Percentiles rank a stretch among this genome's conserved stretches.
phyloP scores from a whole-genome alignment of 2,113 vertebrate genomes.

The Pelecanus crispus region DNA sequence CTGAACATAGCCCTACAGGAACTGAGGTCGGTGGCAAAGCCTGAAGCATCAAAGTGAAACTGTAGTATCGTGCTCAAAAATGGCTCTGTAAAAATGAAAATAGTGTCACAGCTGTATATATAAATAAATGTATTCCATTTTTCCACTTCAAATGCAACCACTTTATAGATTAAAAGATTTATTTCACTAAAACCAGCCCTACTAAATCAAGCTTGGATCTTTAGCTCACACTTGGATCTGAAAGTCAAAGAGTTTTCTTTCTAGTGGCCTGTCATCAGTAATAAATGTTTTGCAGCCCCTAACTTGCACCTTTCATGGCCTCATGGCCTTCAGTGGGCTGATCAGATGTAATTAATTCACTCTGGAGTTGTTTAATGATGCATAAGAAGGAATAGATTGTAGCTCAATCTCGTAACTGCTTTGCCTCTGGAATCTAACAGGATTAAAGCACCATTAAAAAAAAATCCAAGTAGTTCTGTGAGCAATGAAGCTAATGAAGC shows the following conservation, averaged over 20 bases:
- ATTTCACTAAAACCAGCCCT: neutral
- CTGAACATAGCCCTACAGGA: neutral
- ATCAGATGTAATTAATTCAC: conserved; percentile 32
- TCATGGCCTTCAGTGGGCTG: neutral
- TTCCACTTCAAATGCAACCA: neutral
- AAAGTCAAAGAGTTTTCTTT: neutral
- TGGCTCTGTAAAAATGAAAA: neutral
- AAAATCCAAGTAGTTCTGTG: neutral
- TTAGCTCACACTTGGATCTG: neutral
- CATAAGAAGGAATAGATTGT: neutral
- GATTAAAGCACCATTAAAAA: conserved; percentile 2
- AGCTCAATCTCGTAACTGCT: neutral
- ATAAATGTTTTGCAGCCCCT: neutral
- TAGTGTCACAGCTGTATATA: neutral
- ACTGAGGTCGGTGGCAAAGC: neutral
- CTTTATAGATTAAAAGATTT: neutral
- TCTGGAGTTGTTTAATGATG: neutral
- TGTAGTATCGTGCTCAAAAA: neutral
- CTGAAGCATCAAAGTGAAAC: neutral
- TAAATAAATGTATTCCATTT: neutral
- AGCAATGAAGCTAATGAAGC: neutral
- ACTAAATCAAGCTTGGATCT: neutral
- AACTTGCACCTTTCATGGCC: neutral
- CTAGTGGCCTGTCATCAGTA: neutral
- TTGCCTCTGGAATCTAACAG: conserved; percentile 1